Evolutionary conservation across 1,140 invertebrate genomes (phyloP), one percentile per base, ranked within the genome.

Genomic region (Leptinotarsa defecta): DNA sequence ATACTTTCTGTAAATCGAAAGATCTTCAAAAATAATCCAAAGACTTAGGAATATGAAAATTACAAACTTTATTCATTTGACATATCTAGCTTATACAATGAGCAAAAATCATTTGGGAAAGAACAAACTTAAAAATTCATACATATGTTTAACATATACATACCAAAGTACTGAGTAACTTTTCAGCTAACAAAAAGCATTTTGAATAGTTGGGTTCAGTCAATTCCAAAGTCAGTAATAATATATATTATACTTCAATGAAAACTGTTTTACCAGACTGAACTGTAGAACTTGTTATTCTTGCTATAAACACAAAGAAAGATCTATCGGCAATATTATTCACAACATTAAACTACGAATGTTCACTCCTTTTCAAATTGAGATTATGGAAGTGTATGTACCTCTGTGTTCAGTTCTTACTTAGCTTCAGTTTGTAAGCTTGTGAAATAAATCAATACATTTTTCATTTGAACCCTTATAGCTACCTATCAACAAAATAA

Each of bases 31-130:
- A 57, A 57, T 4, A 27, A 17, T 57, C n/a, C 52, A 57, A 57
- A 57, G 1, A 57, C 5, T 17, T 57, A 13, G n/a, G 4, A 17
- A 19, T 19, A 57, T 57, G 52, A 57, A 57, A 57, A 57, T 57
- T 57, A 57, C 52, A 57, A 57, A 57, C 52, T 57, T 57, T 57
- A 57, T 57, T 43, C 34, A 43, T 43, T 43, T 57, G 52, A 57
- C 52, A n/a, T 15, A 57, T 19, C 52, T 57, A 57, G 52, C n/a
- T 57, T 57, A n/a, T 19, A 57, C n/a, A 19, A 57, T 57, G 52
- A 57, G 52, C 52, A 57, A 57, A 57, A 17, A 57, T 57, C 52
- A 57, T 57, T 57, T 57, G 52, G 6, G 8, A 57, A 57, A 57
- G n/a, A 17, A 17, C 4, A 17, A 57, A 57, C 6, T 57, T 57